A percentile compares a stretch with the other conserved stretches of the same genome.
phyloP scores from a whole-genome alignment of 2,113 vertebrate genomes.

The Perognathus longimembris region DNA sequence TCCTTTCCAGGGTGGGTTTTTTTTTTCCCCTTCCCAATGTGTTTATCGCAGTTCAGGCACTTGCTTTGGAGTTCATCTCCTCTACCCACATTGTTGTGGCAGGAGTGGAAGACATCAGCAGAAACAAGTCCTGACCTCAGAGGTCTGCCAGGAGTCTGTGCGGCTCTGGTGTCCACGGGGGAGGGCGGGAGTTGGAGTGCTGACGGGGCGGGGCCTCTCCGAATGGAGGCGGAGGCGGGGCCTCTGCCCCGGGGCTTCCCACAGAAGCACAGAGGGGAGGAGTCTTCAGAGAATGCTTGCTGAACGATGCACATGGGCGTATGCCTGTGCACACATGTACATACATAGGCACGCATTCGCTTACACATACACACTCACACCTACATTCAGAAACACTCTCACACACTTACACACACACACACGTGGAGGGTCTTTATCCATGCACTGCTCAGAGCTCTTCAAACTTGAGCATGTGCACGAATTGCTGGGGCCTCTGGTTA shows the following conservation, averaged over 20 bases:
- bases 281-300: neutral
- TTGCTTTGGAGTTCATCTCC: neutral
- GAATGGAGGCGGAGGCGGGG: neutral
- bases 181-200: neutral
- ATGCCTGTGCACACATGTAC: neutral
- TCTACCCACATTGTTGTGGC: neutral
- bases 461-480: accelerated
- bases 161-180: accelerated
- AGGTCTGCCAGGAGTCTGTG: too few relatives aligned
- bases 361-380: too few relatives aligned
- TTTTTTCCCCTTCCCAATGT: neutral
- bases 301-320: neutral
- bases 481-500: neutral
- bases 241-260: neutral
- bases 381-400: too few relatives aligned
- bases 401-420: neutral
- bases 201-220: accelerated
- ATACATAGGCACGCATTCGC: too few relatives aligned
- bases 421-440: neutral
- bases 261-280: neutral
- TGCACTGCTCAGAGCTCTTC: neutral
- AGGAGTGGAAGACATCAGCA: neutral
- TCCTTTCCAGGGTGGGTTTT: too few relatives aligned
- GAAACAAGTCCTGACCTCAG: neutral
- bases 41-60: neutral